These are phyloP conservation scores for Vollenhovia emeryi DNA, from an alignment of 1,140 invertebrate species.

Conservation along the genomic window DNA sequence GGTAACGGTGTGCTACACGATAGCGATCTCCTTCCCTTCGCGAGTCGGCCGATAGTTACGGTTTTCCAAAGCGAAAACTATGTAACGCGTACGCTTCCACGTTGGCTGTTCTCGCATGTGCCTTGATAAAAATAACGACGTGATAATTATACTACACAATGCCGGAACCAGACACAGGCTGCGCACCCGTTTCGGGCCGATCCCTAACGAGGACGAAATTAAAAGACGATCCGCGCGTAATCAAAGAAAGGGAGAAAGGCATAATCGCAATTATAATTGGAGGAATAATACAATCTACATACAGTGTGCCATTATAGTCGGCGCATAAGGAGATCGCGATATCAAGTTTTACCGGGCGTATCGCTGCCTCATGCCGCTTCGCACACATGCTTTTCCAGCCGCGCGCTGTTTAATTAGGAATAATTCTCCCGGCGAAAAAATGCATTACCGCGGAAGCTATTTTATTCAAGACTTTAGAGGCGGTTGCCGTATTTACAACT, in stretches of 20 bases:
- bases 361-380: not conserved
- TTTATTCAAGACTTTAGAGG: not conserved
- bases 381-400: slow-evolving; percentile 13
- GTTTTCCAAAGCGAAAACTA: not conserved
- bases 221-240: slow-evolving; percentile 20
- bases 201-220: slow-evolving; percentile 28
- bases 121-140: slow-evolving; percentile 29
- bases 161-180: not conserved
- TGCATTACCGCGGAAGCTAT: not conserved
- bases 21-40: slow-evolving; percentile 16
- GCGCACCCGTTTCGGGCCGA: slow-evolving; percentile 3
- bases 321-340: slow-evolving; percentile 14
- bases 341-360: slow-evolving; percentile 29
- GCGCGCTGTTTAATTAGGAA: slow-evolving; percentile 26
- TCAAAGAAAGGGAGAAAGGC: slow-evolving; percentile 10
- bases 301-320: slow-evolving; percentile 35
- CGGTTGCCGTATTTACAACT: not conserved
- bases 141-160: slow-evolving; percentile 26
- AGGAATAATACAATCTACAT: slow-evolving; percentile 44
- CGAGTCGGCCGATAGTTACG: not conserved
- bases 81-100: not conserved
- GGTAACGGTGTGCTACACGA: not conserved
- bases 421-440: slow-evolving; percentile 17
- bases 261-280: slow-evolving; percentile 35
- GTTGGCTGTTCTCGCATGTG: not conserved